Evolutionary conservation across 2,113 vertebrate species (phyloP), one percentile per base, ranked within the genome.

Genomic region (Oceanodroma tethys): DNA sequence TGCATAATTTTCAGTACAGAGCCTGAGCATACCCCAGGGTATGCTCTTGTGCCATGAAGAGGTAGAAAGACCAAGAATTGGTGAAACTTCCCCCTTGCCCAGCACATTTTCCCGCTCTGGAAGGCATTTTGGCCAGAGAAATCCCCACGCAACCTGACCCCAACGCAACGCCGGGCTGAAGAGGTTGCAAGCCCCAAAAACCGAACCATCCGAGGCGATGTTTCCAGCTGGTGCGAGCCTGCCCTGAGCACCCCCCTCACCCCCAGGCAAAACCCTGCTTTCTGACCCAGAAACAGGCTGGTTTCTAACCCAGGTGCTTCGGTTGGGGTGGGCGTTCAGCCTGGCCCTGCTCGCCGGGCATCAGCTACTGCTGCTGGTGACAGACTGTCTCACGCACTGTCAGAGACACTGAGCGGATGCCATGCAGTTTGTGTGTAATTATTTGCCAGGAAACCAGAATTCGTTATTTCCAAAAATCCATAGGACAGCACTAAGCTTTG

Each of bases 141-240:
- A 74, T 81, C 60, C 10, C 10, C 7, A 2, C 6, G 14, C 22
- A 74, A 3, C 17, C 13, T 23, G 26, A 60, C 4, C 7, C 13
- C 47, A 66, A 3, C 3, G 5, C 18, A 47, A 3, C 0, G 0
- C 32, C 2, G 1, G 19, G 22, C 48, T 66, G 42, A 59, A 38
- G 48, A 36, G 32, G 48, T n/a, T 73, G 30, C 20, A 60, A 32
- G 11, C 21, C 18, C n/a, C 4, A 32, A 68, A 16, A 87, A 27
- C n/a, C 3, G 16, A 80, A 16, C 27, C 58, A 34, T 48, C 38
- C 38, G 7, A 13, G 3, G 23, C 1, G 3, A 26, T 63, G 27
- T 30, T 72, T 72, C 47, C 48, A 43, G 58, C 70, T 56, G n/a
- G 8, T 56, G 16, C 55, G 20, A 32, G 62, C 27, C 48, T 47